Percentiles rank a stretch among this genome's conserved stretches.
These are phyloP conservation scores for Drosophila seguyi DNA, from an alignment of 1,140 invertebrate genomes.

Conservation along the genomic window DNA sequence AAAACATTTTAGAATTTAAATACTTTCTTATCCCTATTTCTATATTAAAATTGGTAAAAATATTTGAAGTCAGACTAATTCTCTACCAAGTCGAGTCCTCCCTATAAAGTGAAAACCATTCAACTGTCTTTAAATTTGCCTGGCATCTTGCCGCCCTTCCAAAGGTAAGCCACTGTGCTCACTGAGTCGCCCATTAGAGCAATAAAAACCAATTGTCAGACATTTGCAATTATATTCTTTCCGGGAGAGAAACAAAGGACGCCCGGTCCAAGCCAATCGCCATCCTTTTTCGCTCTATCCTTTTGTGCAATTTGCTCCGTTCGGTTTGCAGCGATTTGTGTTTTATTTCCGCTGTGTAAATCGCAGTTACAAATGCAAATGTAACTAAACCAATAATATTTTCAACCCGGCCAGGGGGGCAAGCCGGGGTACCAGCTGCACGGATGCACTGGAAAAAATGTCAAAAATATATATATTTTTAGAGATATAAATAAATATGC, in stretches of 20 bases:
- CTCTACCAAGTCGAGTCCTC: not conserved
- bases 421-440: constrained; percentile 4
- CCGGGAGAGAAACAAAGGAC: constrained; percentile 24
- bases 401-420: constrained; percentile 23
- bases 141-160: not conserved
- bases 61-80: not conserved
- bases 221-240: constrained; percentile 42
- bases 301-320: constrained; percentile 28
- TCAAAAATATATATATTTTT: too few species aligned
- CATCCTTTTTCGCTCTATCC: not conserved
- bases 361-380: constrained; percentile 81
- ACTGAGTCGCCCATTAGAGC: constrained; percentile 21
- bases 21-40: not conserved
- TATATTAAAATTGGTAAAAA: too few species aligned
- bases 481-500: too few species aligned
- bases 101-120: not conserved
- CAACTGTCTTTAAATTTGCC: not conserved
- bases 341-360: constrained; percentile 77
- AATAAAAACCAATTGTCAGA: constrained; percentile 34
- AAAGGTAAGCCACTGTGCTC: not conserved
- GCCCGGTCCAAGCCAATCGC: constrained; percentile 26
- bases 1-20: too few species aligned
- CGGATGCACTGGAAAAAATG: constrained; percentile 1
- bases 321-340: constrained; percentile 55
- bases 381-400: constrained; percentile 82